Evolutionary conservation across 2,797 vertebrate species (phyloP), one percentile per base, ranked within the genome.

Genomic region (Sebastes dallii): DNA sequence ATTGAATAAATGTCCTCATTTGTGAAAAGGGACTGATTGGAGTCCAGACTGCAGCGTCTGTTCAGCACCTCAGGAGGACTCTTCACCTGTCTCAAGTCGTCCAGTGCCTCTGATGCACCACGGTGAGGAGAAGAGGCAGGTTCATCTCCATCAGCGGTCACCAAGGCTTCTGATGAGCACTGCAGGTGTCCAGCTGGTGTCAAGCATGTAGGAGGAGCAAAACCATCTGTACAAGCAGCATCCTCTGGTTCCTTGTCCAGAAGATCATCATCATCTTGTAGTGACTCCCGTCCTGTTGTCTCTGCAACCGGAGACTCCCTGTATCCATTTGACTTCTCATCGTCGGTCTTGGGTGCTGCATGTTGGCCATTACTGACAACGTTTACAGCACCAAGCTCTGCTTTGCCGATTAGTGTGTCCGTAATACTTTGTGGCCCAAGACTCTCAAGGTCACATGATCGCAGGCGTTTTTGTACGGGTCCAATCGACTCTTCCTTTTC

Each of bases 391-490:
- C 25, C 24, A 1, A 22, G 58, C 55, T 77, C 66, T 4, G 46
- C 30, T 46, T 55, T 34, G 66, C 32, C 16, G 55, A 34, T 5
- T 1, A 6, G 27, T 12, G 25, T 8, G 32, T 29, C 77, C 11
- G 68, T n/a, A 50, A 11, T 25, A 68, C 24, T 70, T n/a, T 59
- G 72, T 27, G 42, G 64, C 2, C 14, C 67, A 3, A 22, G 14
- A 64, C 32, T 34, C 2, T 77, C 72, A 6, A 7, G 66, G 71
- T 88, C 64, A 20, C 34, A 78, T 32, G 72, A 82, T 27, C 80
- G 82, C 56, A 65, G 55, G 3, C 74, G 87, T 85, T 95, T 96
- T 32, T 67, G 12, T 6, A 73, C 34, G 1, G 72, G 75, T 27
- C 80, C 16, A 1, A 71, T 72, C 12, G 9, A 36, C 29, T 91